A percentile compares a stretch with the other conserved stretches of the same genome.
phyloP scores from a whole-genome alignment of 1,140 invertebrate genomes.

The Sesamia nonagrioides region DNA sequence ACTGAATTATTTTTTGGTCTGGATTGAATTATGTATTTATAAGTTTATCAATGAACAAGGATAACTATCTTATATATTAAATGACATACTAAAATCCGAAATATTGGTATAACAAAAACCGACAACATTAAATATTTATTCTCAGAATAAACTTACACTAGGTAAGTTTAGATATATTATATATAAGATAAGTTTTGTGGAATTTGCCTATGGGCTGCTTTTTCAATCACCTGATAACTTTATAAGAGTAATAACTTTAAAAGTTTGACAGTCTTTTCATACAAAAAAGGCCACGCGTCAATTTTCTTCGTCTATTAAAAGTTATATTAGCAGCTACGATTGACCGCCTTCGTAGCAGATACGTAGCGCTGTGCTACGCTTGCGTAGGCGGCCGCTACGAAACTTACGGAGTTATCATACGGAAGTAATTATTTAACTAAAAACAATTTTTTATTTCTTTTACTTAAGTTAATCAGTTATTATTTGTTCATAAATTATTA shows the following conservation, averaged over 20 bases:
- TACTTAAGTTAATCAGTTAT: neutral
- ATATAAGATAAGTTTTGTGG: no score
- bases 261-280: no score
- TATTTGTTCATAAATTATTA: neutral
- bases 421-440: neutral
- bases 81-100: neutral
- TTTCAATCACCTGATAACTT: no score
- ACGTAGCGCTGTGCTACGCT: slow-evolving; percentile 19
- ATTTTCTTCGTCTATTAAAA: neutral
- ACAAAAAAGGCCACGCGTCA: no score
- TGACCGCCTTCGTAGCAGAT: slow-evolving; percentile 2
- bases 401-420: slow-evolving; percentile 1
- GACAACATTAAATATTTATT: neutral
- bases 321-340: neutral
- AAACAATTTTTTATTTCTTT: neutral
- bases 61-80: no score
- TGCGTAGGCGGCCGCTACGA: slow-evolving; percentile 34
- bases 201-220: no score
- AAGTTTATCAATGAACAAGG: neutral
- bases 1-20: neutral
- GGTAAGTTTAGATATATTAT: no score
- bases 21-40: neutral
- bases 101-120: neutral
- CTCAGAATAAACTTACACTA: no score
- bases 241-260: no score